Percentiles rank a stretch among this genome's conserved stretches.
Evolutionary conservation across 1,140 invertebrate genomes (phyloP).

Genomic region (Aphis gossypii): DNA sequence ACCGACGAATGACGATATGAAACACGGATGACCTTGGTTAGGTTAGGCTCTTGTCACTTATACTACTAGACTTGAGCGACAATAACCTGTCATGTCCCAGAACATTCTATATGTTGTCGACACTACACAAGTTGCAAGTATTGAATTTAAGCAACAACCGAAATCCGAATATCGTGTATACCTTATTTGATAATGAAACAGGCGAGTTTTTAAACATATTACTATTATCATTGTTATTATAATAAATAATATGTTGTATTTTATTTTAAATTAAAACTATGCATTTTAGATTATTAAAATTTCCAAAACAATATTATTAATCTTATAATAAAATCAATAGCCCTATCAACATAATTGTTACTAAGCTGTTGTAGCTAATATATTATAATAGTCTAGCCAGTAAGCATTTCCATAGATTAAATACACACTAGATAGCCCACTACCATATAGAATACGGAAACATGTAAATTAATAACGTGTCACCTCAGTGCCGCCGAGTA

Average conservation of each 20-base stretch:
- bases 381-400: too few species aligned
- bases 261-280: neutral
- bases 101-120: neutral
- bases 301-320: neutral
- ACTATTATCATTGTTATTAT: neutral
- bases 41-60: constrained; percentile 4
- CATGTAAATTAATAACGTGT: too few species aligned
- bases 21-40: too few species aligned
- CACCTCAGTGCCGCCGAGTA: too few species aligned
- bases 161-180: neutral
- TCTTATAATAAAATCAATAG: neutral
- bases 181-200: constrained; percentile 21
- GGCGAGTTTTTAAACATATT: neutral
- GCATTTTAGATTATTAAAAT: neutral
- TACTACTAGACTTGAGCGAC: constrained; percentile 33
- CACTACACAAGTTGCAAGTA: neutral
- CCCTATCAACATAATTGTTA: too few species aligned
- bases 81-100: neutral
- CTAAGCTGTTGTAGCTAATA: too few species aligned
- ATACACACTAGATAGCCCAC: too few species aligned
- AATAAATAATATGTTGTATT: neutral
- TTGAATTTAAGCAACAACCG: neutral
- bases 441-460: too few species aligned
- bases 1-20: too few species aligned
- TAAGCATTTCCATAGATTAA: too few species aligned